These are phyloP conservation scores for Camelus bactrianus DNA, from an alignment of 2,113 vertebrate genomes.

Conservation along the genomic window DNA sequence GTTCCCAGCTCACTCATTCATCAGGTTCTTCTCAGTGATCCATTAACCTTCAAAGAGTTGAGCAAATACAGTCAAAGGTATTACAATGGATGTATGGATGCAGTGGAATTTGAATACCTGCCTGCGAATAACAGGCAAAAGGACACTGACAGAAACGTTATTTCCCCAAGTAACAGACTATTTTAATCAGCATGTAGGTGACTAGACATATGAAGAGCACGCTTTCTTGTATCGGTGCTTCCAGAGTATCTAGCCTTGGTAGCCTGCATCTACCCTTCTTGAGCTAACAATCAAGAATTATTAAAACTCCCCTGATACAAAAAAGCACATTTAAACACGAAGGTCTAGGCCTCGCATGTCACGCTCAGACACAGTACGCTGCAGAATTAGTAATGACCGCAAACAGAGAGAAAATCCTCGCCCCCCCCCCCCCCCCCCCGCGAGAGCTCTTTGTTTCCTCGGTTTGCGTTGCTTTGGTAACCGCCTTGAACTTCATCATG, in stretches of 20 bases:
- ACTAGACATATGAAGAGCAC: not conserved
- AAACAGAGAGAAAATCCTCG: not conserved
- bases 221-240: not conserved
- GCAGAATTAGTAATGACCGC: not conserved
- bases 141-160: conserved; percentile 10
- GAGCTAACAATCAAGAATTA: not conserved
- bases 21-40: not conserved
- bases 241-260: not conserved
- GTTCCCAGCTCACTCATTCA: not conserved
- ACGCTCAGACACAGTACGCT: not conserved
- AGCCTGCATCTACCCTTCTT: not conserved
- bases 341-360: not conserved
- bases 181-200: not conserved
- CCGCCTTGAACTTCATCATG: conserved; percentile 34
- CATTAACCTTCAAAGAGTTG: not conserved
- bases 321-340: not conserved
- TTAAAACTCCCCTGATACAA: not conserved
- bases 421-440: not conserved
- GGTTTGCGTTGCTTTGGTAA: not conserved
- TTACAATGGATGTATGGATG: not conserved
- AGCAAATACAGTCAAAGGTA: conserved; percentile 1
- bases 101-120: conserved; percentile 64
- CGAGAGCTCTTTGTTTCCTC: not conserved
- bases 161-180: conserved; percentile 28
- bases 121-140: not conserved